phyloP scores from a whole-genome alignment of 2,797 vertebrate species.

The Phyllotis vaccarum region DNA sequence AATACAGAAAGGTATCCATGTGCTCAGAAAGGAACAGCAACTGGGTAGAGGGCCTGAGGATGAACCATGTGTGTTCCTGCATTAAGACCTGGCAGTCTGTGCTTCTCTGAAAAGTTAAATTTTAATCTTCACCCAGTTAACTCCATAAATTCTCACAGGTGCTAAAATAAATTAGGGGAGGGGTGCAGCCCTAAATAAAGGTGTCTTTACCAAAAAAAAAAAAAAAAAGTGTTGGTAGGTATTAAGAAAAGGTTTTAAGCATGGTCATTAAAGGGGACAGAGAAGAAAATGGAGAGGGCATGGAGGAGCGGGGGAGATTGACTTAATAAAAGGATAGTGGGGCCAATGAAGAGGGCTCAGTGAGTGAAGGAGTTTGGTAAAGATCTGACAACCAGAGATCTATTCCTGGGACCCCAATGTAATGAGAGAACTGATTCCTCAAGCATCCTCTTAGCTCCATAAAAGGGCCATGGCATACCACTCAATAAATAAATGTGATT shows the following conservation, averaged over 20 bases:
- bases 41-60: too few relatives aligned
- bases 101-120: neutral
- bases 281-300: neutral
- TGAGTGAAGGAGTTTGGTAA: neutral
- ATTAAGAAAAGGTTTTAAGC: neutral
- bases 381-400: neutral
- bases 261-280: neutral
- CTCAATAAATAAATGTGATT: neutral
- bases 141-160: neutral
- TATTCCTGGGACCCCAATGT: neutral
- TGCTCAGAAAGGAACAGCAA: neutral
- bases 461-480: too few relatives aligned
- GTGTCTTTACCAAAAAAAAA: too few relatives aligned
- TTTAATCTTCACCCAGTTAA: neutral
- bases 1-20: neutral
- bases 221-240: neutral
- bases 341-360: neutral
- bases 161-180: neutral
- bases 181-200: neutral
- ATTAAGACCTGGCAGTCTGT: too few relatives aligned
- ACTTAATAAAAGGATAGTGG: neutral
- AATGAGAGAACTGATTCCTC: neutral
- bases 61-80: accelerated
- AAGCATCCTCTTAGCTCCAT: neutral
- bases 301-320: too few relatives aligned